Base-by-base conservation (phyloP, 1,140 invertebrate genomes). In the Bombus cullumanus region DNA sequence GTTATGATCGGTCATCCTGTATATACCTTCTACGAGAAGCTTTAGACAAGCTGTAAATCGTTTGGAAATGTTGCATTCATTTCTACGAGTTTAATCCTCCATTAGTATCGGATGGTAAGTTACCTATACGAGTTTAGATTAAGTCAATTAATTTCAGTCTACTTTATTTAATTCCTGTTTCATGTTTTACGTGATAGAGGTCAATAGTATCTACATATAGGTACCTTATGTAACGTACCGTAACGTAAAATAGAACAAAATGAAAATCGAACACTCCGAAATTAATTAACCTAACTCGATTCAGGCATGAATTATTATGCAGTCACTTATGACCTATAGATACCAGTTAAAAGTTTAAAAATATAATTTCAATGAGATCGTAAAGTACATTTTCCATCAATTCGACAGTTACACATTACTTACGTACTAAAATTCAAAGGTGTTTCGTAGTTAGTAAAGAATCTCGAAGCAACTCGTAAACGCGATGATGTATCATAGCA, bases 401-500 rank as follows among this genome's bases (percentile, higher is more conserved):
- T 68, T n/a, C 31, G 41, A 53, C 37, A 12, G 28, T 37, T 13
- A 4, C 34, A 15, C 37, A 8, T 34, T 37, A 43, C 13, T 28
- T 18, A 39, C 18, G 2, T 10, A 37, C 62, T 15, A 0, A 43
- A 41, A 1, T n/a, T 73, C 15, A 22, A 34, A 66, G 9, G 22
- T 53, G n/a, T 53, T 22, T 83, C 31, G 28, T n/a, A 18, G 5
- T 0, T 28, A 9, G 28, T 2, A 28, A 31, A 85, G 59, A 71
- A 79, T 80, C 8, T 25, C 47, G n/a, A n/a, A 15, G 31, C 66
- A 66, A 71, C 4, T 3, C 37, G 66, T 37, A 72, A 72, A 72
- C n/a, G 43, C 18, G 31, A 83, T n/a, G 12, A 66, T 66, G 41
- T 79, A 86, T 82, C 34, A 53, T 69, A 43, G 31, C 37, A 62